Conservation (phyloP, 2,888 invertebrate species). For the Agelastica alni region DNA sequence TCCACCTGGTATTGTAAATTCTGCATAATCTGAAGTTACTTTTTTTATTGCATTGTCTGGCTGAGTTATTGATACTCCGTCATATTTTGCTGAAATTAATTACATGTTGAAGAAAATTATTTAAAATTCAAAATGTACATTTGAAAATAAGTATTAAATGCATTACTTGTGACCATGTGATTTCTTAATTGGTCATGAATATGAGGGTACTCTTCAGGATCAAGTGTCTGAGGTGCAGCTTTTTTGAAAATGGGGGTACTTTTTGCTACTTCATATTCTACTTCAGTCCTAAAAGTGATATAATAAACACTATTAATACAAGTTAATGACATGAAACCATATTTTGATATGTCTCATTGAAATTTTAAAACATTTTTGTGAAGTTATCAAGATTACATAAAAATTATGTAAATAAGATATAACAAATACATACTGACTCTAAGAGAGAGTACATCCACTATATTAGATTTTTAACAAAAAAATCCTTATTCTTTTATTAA, state of each 20-base stretch:
- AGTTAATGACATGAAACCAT: too few relatives aligned
- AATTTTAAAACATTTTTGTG: too few relatives aligned
- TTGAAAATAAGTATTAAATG: too few relatives aligned
- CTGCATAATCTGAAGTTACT: conserved; percentile 78
- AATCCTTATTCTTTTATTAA: neutral
- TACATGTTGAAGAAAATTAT: too few relatives aligned
- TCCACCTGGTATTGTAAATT: conserved; percentile 81
- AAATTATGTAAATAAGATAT: too few relatives aligned
- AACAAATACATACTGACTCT: too few relatives aligned
- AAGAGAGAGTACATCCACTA: too few relatives aligned
- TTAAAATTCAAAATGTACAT: too few relatives aligned
- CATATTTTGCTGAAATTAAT: conserved; percentile 44
- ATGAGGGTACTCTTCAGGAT: conserved; percentile 73
- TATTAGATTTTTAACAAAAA: too few relatives aligned
- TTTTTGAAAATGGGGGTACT: conserved; percentile 46
- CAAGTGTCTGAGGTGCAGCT: conserved; percentile 52
- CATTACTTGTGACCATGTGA: conserved; percentile 47
- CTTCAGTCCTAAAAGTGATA: conserved; percentile 42
- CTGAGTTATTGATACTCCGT: conserved; percentile 44
- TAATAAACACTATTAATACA: too few relatives aligned
- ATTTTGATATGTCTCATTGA: too few relatives aligned
- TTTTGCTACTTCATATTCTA: conserved; percentile 44
- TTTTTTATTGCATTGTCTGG: conserved; percentile 79
- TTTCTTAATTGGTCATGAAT: conserved; percentile 82
- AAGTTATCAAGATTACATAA: neutral